Evolutionary conservation across 2,797 vertebrate species (phyloP).

Genomic region (Gadopsis marmoratus): DNA sequence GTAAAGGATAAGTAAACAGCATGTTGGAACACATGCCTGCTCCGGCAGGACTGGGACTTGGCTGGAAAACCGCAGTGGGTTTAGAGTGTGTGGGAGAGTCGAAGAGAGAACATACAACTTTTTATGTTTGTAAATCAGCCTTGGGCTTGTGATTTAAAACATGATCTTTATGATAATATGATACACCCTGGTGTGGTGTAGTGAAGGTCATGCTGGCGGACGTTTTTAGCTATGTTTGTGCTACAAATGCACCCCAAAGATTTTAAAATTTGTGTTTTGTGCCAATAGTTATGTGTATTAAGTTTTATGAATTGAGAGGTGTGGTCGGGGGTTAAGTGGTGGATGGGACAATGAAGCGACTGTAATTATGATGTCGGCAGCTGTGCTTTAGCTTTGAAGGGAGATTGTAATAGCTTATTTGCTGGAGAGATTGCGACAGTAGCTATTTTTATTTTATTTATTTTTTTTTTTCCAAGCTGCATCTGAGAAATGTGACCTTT

Average conservation of each 20-base stretch:
- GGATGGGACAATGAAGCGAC: slow-evolving; percentile 42
- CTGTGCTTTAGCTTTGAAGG: slow-evolving; percentile 37
- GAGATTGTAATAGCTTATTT: slow-evolving; percentile 16
- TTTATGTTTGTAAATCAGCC: slow-evolving; percentile 37
- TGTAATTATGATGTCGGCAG: slow-evolving; percentile 51
- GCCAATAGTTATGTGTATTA: slow-evolving; percentile 39
- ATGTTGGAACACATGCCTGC: slow-evolving; percentile 73
- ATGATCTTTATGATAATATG: slow-evolving; percentile 16
- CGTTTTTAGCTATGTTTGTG: neutral
- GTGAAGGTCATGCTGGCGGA: neutral
- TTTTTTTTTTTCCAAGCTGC: slow-evolving; percentile 1
- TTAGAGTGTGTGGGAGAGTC: slow-evolving; percentile 11
- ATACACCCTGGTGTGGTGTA: neutral
- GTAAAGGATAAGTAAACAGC: slow-evolving; percentile 78
- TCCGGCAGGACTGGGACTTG: slow-evolving; percentile 58
- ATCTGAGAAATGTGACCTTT: neutral
- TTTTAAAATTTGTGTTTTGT: slow-evolving; percentile 33
- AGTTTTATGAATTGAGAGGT: slow-evolving; percentile 48
- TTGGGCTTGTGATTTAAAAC: slow-evolving; percentile 18
- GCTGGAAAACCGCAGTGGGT: slow-evolving; percentile 54
- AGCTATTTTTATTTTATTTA: neutral
- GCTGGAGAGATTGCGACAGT: neutral
- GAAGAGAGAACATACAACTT: slow-evolving; percentile 4
- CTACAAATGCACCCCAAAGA: neutral
- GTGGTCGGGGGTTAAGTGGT: slow-evolving; percentile 52